Conservation (phyloP, 2,113 vertebrate genomes). For the Thalassarche chlororhynchos region DNA sequence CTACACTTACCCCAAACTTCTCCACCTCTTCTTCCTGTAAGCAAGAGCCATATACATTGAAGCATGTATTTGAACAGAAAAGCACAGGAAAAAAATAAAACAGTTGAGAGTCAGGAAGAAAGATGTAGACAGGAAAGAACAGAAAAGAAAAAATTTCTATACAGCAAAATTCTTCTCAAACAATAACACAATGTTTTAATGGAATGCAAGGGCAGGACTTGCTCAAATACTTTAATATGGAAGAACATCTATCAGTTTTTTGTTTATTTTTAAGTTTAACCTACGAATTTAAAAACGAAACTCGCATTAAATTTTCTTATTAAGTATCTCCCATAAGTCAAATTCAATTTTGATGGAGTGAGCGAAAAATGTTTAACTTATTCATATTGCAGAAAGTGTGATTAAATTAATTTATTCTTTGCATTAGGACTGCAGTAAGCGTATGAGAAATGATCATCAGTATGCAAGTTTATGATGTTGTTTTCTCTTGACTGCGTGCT, state of each 20-base stretch:
- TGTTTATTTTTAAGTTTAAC: not conserved
- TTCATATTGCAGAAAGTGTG: not conserved
- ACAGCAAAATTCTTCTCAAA: conserved; percentile 67
- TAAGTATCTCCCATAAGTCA: not conserved
- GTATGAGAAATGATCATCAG: not conserved
- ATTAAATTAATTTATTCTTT: not conserved
- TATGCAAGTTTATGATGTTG: not conserved
- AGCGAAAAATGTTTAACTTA: not conserved
- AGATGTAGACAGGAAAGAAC: conserved; percentile 77
- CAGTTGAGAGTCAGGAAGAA: conserved; percentile 77
- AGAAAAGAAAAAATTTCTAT: conserved; percentile 70
- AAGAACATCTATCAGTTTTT: conserved; percentile 44
- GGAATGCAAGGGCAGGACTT: conserved; percentile 44
- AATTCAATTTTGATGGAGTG: not conserved
- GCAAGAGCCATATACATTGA: conserved; percentile 96
- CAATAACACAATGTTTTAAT: conserved; percentile 62
- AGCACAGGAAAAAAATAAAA: conserved; percentile 86
- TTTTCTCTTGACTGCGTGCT: not conserved
- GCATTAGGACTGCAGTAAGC: not conserved
- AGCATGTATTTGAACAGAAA: conserved; percentile 88
- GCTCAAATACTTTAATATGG: not conserved
- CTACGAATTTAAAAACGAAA: not conserved
- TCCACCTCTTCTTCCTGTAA: conserved; percentile 99
- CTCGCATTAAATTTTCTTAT: not conserved
- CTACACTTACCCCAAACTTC: conserved; percentile 99